Base-by-base conservation (phyloP, 2,797 vertebrate species). In the Brotula barbata region DNA sequence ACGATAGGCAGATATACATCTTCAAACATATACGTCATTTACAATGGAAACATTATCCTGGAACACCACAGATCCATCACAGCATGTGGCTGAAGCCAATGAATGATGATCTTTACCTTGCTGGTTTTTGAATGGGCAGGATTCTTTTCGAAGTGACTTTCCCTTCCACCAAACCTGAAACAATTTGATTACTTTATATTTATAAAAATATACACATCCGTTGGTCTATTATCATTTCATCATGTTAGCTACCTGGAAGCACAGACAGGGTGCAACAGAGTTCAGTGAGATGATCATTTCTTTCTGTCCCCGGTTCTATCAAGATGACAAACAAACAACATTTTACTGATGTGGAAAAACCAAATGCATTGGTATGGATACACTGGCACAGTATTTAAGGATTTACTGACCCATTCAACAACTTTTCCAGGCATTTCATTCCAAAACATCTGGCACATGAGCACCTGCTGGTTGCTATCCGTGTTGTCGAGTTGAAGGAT, bases 231-330 rank as follows among this genome's bases (percentile, higher is more conserved):
- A 1, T 46, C 0, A 56, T 7, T 50, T 39, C 40, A 25, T 53
- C 14, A 53, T 42, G 15, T 20, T 1, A n/a, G 17, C 20, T 89
- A 90, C 91, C 90, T 84, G 68, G 46, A 91, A 87, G 68, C 91
- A 92, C 47, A 92, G 73, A 54, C 91, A 92, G 3, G 90, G 89
- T 50, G 73, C 65, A 9, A 88, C 58, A 39, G 58, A 57, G 53
- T 71, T 50, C 7, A 54, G 45, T 0, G 90, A 43, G 68, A 91
- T 76, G 2, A 6, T 31, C 1, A 73, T 77, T 51, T 85, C 77
- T 43, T 2, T 66, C 31, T 71, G 5, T 1, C 17, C 69, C 51
- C 48, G 49, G 7, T 68, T 75, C 88, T 91, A 66, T 64, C 77
- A 58, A 61, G 17, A 42, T 14, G 2, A 57, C 50, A 53, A 48